These are phyloP conservation scores for Emydura subglobosa DNA, from an alignment of 2,113 vertebrate species.

Conservation along the genomic window DNA sequence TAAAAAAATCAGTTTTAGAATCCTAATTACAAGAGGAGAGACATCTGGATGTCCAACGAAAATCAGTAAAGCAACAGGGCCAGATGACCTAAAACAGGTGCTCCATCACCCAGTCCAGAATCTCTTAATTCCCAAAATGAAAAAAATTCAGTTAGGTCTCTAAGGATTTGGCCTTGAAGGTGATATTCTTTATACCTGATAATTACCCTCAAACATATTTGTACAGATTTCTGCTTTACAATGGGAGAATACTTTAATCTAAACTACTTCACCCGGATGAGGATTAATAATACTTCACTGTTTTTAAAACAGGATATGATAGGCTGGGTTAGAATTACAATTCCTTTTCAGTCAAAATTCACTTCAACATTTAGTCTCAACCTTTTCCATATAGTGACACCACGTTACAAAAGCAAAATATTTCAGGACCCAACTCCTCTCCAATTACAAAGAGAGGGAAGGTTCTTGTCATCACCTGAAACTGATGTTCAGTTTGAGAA, in stretches of 20 bases:
- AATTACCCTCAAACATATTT: conserved; percentile 22
- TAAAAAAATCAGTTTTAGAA: conserved; percentile 59
- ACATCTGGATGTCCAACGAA: conserved; percentile 36
- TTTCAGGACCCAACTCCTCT: neutral
- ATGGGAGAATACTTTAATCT: neutral
- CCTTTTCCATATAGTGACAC: neutral
- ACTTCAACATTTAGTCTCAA: neutral
- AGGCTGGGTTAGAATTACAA: neutral
- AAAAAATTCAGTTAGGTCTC: neutral
- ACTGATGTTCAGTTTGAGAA: neutral
- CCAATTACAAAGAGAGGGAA: neutral
- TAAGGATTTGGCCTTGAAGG: neutral
- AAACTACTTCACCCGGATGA: neutral
- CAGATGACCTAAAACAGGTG: conserved; percentile 58
- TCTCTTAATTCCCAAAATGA: conserved; percentile 30
- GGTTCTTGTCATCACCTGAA: neutral
- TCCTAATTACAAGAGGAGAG: conserved; percentile 47
- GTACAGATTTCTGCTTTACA: neutral
- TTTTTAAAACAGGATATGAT: neutral
- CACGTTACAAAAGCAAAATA: neutral
- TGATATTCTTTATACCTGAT: conserved; percentile 39
- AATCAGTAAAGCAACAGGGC: conserved; percentile 29
- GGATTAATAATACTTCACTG: neutral
- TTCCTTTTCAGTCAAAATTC: neutral
- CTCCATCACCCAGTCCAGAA: conserved; percentile 3